Evolutionary conservation across 1,140 invertebrate genomes (phyloP).

Genomic region (Anastrepha ludens): DNA sequence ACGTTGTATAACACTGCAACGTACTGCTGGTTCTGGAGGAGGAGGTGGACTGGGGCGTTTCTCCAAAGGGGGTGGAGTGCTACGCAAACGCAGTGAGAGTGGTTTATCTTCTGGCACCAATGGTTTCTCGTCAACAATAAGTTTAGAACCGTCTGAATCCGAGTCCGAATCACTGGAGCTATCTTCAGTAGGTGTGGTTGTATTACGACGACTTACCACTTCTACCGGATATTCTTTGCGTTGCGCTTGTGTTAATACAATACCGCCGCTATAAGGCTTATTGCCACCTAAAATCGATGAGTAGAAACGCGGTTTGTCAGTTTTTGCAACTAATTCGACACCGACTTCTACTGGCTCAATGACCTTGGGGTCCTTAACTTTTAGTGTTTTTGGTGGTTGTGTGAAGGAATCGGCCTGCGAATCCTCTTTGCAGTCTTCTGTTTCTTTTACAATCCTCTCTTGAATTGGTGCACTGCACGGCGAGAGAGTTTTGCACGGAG

Average conservation of each 20-base stretch:
- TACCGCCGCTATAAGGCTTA: conserved; percentile 79
- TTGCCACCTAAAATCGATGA: conserved; percentile 86
- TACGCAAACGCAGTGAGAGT: conserved; percentile 67
- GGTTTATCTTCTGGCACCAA: conserved; percentile 75
- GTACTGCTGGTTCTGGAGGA: conserved; percentile 75
- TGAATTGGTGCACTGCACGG: background rate
- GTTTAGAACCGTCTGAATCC: conserved; percentile 65
- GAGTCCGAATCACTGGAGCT: conserved; percentile 64
- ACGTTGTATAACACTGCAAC: conserved; percentile 87
- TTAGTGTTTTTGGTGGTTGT: background rate
- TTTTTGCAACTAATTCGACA: background rate
- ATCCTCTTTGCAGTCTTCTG: conserved; percentile 36
- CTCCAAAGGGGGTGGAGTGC: conserved; percentile 75
- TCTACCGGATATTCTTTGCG: conserved; percentile 85
- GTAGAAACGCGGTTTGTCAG: conserved; percentile 80
- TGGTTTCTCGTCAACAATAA: conserved; percentile 75
- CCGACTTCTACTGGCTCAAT: background rate
- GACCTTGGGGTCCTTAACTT: background rate
- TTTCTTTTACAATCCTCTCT: conserved; percentile 1
- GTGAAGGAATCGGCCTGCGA: conserved; percentile 14
- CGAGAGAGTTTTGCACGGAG: background rate
- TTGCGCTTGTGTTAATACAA: conserved; percentile 84
- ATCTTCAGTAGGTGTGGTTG: conserved; percentile 43
- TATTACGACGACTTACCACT: conserved; percentile 64
- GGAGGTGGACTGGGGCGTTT: conserved; percentile 76